Conservation (phyloP, 2,113 vertebrate species). For the Chascanopsetta lugubris region DNA sequence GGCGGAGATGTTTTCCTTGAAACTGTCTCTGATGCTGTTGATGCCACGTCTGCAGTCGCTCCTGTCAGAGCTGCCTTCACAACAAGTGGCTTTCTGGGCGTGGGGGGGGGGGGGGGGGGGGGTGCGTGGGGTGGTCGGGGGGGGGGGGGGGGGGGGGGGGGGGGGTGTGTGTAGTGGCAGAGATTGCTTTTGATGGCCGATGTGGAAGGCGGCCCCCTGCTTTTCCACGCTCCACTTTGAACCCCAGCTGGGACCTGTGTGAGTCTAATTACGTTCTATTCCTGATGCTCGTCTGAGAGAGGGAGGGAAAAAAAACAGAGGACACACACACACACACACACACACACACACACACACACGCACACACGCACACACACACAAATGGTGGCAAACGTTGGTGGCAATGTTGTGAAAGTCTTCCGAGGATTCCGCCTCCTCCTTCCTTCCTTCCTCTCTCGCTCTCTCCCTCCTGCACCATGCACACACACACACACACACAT, state of each 20-base stretch:
- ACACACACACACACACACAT: neutral
- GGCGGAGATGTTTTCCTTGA: no score
- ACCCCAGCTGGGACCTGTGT: slow-evolving; percentile 68
- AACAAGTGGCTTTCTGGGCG: neutral
- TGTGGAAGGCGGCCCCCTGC: slow-evolving; percentile 25
- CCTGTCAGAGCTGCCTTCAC: neutral
- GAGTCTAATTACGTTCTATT: slow-evolving; percentile 83
- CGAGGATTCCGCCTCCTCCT: slow-evolving; percentile 36
- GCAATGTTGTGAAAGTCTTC: slow-evolving; percentile 31
- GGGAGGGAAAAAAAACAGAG: slow-evolving; percentile 22
- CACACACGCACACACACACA: no score
- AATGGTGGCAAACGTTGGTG: slow-evolving; percentile 31
- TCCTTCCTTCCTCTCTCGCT: neutral
- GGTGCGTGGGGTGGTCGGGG: slow-evolving; percentile 18
- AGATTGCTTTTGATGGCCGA: slow-evolving; percentile 67
- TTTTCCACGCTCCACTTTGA: slow-evolving; percentile 74
- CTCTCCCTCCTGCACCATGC: slow-evolving; percentile 2
- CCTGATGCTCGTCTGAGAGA: slow-evolving; percentile 51
- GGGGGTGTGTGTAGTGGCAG: slow-evolving; percentile 37
- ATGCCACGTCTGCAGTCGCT: slow-evolving; percentile 16
- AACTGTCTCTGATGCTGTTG: no score
- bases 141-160: slow-evolving; percentile 28
- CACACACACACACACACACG: no score
- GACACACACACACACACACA: no score
- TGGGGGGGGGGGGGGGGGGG: no score